These are phyloP conservation scores for Scophthalmus maximus DNA, from an alignment of 2,113 vertebrate species.

Conservation along the genomic window DNA sequence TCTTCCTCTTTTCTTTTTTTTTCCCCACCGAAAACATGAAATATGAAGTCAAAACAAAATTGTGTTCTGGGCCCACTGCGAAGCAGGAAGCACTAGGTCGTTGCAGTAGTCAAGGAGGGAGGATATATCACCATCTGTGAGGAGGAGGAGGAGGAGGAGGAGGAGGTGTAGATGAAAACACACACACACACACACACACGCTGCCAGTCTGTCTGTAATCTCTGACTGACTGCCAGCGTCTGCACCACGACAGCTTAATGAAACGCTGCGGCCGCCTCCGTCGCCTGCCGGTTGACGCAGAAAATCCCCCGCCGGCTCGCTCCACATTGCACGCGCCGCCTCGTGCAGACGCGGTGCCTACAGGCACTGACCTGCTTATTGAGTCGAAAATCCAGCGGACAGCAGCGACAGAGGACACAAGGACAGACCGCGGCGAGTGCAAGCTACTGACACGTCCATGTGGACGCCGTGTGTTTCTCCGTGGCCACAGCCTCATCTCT, in stretches of 20 bases:
- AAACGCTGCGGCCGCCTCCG: conserved; percentile 61
- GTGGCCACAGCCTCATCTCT: conserved; percentile 1
- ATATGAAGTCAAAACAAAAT: too few relatives aligned
- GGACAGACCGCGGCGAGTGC: conserved; percentile 16
- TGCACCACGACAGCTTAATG: conserved; percentile 75
- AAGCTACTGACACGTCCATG: conserved; percentile 3
- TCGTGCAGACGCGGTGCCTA: conserved; percentile 42
- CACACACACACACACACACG: conserved; percentile 8
- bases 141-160: conserved; percentile 28
- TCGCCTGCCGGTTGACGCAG: conserved; percentile 56
- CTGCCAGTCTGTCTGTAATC: conserved; percentile 71
- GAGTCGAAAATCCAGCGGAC: conserved; percentile 35
- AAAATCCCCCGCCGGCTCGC: conserved; percentile 68
- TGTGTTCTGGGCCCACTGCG: conserved; percentile 14
- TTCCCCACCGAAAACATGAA: too few relatives aligned
- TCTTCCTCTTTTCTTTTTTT: too few relatives aligned
- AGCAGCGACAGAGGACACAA: conserved; percentile 4
- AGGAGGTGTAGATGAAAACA: conserved; percentile 39
- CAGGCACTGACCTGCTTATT: conserved; percentile 71
- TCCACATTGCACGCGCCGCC: conserved; percentile 21
- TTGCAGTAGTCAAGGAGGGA: conserved; percentile 12
- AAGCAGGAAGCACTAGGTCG: conserved; percentile 19
- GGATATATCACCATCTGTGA: conserved; percentile 52
- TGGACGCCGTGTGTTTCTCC: conserved; percentile 16
- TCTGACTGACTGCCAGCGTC: conserved; percentile 63